Evolutionary conservation across 2,888 invertebrate genomes (phyloP).

Genomic region (Trichopria drosophilae): DNA sequence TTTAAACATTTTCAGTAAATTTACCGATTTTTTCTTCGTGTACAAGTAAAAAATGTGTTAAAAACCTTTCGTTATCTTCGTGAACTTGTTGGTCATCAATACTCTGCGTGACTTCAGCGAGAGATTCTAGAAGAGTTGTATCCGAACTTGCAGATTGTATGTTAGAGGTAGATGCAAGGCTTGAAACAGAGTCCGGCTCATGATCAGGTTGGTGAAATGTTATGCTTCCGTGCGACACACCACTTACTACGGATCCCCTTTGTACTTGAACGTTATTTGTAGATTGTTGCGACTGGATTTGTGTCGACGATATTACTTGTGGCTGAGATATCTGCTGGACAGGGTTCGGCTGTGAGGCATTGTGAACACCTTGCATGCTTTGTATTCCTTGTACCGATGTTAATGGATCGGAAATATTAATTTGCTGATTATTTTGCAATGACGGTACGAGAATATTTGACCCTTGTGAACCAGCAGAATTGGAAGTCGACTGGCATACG

Average conservation of each 20-base stretch:
- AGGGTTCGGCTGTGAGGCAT: slow-evolving; percentile 51
- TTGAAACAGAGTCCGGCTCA: slow-evolving; percentile 50
- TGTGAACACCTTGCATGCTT: slow-evolving; percentile 52
- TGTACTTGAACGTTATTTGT: slow-evolving; percentile 41
- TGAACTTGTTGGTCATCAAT: slow-evolving; percentile 54
- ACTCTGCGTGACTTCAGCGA: slow-evolving; percentile 56
- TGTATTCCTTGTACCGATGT: slow-evolving; percentile 51
- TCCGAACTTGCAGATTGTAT: slow-evolving; percentile 47
- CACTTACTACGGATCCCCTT: slow-evolving; percentile 48
- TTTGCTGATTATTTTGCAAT: slow-evolving; percentile 48
- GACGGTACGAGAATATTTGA: slow-evolving; percentile 49
- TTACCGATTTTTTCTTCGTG: no score
- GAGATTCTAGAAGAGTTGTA: slow-evolving; percentile 54
- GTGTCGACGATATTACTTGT: slow-evolving; percentile 55
- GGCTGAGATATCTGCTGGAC: slow-evolving; percentile 44
- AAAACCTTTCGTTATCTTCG: slow-evolving; percentile 61
- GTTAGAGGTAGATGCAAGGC: no score
- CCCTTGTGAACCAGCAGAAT: slow-evolving; percentile 43
- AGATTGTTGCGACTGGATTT: slow-evolving; percentile 34
- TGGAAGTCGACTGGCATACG: slow-evolving; percentile 45
- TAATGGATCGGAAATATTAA: slow-evolving; percentile 51
- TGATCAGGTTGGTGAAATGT: slow-evolving; percentile 41
- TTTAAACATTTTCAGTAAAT: no score
- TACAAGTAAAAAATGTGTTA: no score
- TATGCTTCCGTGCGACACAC: slow-evolving; percentile 36